phyloP scores from a whole-genome alignment of 92 coral and sea anemone genomes.

The Micromussa lordhowensis region DNA sequence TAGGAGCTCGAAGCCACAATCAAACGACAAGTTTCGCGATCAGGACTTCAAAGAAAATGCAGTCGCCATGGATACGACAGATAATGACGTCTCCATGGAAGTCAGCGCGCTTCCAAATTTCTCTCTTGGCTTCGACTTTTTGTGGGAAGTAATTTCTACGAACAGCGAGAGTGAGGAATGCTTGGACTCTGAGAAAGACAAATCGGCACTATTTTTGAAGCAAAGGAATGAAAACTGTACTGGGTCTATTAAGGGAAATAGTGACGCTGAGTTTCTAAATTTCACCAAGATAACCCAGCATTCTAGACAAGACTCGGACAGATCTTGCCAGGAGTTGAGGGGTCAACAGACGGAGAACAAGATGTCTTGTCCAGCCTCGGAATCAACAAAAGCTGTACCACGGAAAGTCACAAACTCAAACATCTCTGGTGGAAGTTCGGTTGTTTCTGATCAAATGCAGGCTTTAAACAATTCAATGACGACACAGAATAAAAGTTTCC shows the following conservation, averaged over 20 bases:
- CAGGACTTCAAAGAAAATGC: conserved; percentile 79
- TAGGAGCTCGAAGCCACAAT: conserved; percentile 2
- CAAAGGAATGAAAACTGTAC: background rate
- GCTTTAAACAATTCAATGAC: background rate
- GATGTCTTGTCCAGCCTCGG: background rate
- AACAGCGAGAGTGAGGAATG: conserved; percentile 3
- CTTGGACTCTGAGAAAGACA: background rate
- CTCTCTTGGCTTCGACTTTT: conserved; percentile 71
- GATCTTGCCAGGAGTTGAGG: background rate
- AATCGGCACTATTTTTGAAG: background rate
- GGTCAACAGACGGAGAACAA: background rate
- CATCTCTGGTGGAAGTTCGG: background rate
- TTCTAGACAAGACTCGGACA: background rate
- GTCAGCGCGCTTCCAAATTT: conserved; percentile 77
- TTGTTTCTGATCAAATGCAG: background rate
- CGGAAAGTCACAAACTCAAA: conserved; percentile 10
- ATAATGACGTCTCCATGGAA: conserved; percentile 74
- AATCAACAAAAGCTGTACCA: background rate
- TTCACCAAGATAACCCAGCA: conserved; percentile 24
- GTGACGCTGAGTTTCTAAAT: background rate
- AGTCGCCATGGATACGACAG: conserved; percentile 84
- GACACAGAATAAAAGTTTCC: background rate
- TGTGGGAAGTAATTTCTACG: conserved; percentile 24
- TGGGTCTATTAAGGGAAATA: background rate
- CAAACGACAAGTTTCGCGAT: background rate